Percentiles rank a stretch among this genome's conserved stretches.
These are phyloP conservation scores for Crocuta crocuta DNA, from an alignment of 2,113 vertebrate genomes.

Conservation along the genomic window DNA sequence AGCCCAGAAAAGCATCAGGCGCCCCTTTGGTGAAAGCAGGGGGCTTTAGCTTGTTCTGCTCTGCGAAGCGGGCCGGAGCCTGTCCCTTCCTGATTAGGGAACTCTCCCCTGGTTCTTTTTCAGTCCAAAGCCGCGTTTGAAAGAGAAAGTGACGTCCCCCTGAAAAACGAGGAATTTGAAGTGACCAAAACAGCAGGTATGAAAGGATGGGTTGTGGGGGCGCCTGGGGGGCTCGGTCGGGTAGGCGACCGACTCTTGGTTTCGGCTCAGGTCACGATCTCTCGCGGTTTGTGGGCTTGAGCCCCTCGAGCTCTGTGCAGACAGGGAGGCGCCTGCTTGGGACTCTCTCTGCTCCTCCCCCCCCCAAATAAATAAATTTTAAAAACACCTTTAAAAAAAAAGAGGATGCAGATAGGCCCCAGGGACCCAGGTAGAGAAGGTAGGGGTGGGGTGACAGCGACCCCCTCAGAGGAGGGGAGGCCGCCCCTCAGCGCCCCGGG, in stretches of 20 bases:
- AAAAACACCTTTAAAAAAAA: no score
- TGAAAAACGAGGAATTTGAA: slow-evolving; percentile 94
- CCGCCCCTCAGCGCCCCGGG: fast-evolving
- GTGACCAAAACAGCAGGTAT: slow-evolving; percentile 92
- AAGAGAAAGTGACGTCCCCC: slow-evolving; percentile 89
- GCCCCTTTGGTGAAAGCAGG: fast-evolving
- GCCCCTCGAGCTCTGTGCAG: no score
- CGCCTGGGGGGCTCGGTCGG: no score
- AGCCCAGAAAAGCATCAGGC: neutral
- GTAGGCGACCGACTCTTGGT: no score
- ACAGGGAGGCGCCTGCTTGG: no score
- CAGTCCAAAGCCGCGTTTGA: slow-evolving; percentile 92
- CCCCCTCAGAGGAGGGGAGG: neutral
- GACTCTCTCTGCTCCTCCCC: no score
- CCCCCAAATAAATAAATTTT: no score
- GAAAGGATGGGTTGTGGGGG: neutral
- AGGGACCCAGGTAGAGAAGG: neutral
- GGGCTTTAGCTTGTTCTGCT: neutral
- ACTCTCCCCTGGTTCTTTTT: slow-evolving; percentile 58
- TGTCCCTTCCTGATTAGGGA: neutral
- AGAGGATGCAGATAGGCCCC: neutral
- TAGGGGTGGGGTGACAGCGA: no score
- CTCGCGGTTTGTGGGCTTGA: no score
- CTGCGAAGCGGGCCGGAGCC: fast-evolving
- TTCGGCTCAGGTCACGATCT: no score